These are phyloP conservation scores for Piprites chloris DNA, from an alignment of 2,113 vertebrate species.

Conservation along the genomic window DNA sequence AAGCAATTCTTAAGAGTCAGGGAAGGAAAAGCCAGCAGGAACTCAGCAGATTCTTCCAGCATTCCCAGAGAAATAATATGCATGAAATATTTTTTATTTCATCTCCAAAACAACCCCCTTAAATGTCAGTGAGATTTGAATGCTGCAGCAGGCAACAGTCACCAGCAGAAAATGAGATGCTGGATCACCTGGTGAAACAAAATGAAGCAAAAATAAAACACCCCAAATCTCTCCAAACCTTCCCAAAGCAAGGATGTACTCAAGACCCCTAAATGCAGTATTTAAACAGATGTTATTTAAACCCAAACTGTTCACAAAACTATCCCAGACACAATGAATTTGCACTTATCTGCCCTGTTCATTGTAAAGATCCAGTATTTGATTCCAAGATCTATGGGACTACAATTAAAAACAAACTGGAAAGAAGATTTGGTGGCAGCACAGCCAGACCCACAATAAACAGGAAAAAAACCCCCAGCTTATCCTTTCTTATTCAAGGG, in stretches of 20 bases:
- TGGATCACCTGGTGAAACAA: not conserved
- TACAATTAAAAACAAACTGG: not conserved
- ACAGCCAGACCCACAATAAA: not conserved
- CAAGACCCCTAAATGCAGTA: not conserved
- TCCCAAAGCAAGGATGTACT: not conserved
- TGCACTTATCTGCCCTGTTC: not conserved
- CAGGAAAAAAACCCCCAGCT: not conserved
- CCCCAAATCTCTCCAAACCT: not conserved
- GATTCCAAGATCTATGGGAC: not conserved
- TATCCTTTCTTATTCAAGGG: not conserved
- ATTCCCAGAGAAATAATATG: not conserved
- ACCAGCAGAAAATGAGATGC: not conserved
- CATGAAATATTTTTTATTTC: not conserved
- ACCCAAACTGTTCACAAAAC: not conserved
- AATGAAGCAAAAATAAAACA: not conserved
- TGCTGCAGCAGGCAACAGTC: not conserved
- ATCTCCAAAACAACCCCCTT: not conserved
- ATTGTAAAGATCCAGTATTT: not conserved
- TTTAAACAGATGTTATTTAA: not conserved
- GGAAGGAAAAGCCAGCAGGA: not conserved
- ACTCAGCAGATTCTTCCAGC: not conserved
- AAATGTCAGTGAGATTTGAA: not conserved
- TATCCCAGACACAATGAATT: fast-evolving
- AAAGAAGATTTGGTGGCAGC: not conserved
- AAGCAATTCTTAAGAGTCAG: not conserved